Percentiles rank a stretch among this genome's conserved stretches.
Conservation (phyloP, 1,140 invertebrate genomes). For the Harlomillsia oculata region DNA sequence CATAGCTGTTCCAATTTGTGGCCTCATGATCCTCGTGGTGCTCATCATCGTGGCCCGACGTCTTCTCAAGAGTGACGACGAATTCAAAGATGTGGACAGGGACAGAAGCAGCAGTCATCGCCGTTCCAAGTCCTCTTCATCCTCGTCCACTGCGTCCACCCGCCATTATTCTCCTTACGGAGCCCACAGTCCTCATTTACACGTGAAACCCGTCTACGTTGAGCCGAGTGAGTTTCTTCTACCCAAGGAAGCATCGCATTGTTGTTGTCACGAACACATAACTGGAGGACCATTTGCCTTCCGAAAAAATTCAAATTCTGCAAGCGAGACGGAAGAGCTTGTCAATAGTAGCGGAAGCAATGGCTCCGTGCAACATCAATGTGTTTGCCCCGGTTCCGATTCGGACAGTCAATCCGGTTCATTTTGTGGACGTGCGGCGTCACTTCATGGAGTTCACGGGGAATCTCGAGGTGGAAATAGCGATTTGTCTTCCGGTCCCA, state of each 20-base stretch:
- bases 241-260: constrained; percentile 9
- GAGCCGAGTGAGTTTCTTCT: constrained; percentile 16
- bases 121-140: background rate
- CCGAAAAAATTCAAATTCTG: constrained; percentile 1
- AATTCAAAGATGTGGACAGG: constrained; percentile 19
- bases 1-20: constrained; percentile 31
- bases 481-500: background rate
- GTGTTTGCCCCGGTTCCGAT: constrained; percentile 5
- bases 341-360: constrained; percentile 11
- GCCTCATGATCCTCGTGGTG: constrained; percentile 27
- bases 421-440: background rate
- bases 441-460: background rate
- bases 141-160: background rate
- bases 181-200: background rate
- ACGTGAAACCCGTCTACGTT: constrained; percentile 16
- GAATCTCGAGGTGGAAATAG: background rate
- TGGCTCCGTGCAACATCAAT: constrained; percentile 3
- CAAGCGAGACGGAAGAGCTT: constrained; percentile 18
- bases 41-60: constrained; percentile 26
- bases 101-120: background rate
- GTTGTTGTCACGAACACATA: background rate
- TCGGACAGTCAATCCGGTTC: constrained; percentile 6
- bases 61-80: constrained; percentile 24
- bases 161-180: background rate
- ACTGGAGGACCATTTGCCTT: constrained; percentile 1